Conservation (phyloP, 2,797 vertebrate species). For the Peromyscus nudipes region DNA sequence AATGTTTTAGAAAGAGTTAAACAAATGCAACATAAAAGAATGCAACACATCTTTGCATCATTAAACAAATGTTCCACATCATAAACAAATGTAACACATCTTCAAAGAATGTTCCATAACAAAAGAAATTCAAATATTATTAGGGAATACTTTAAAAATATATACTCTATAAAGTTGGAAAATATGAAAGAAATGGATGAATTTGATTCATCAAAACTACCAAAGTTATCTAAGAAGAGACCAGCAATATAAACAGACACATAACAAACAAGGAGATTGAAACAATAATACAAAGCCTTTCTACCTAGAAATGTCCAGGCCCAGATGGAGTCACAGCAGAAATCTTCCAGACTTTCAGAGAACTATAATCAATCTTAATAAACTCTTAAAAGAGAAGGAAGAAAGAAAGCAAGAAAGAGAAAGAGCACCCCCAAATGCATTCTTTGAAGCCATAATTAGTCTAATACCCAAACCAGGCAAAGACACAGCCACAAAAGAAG, state of each 20-base stretch:
- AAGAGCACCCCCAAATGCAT: neutral
- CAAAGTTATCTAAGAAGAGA: neutral
- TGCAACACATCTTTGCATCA: too few species aligned
- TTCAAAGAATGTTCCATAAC: too few species aligned
- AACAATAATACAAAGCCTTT: neutral
- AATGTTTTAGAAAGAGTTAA: too few species aligned
- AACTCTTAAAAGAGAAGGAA: neutral
- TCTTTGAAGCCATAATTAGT: neutral
- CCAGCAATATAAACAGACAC: neutral
- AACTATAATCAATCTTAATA: neutral
- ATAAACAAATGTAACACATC: too few species aligned
- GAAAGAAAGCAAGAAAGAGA: neutral
- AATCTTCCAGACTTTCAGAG: neutral
- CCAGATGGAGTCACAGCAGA: neutral
- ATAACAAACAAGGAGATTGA: neutral
- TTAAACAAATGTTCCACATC: too few species aligned
- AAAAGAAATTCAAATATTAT: neutral
- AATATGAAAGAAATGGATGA: neutral
- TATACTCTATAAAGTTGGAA: neutral
- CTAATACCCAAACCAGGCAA: neutral
- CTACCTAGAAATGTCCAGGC: neutral
- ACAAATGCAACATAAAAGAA: too few species aligned
- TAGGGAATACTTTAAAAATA: neutral
- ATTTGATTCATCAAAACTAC: neutral
- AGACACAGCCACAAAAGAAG: neutral